Evolutionary conservation across 2,888 invertebrate genomes (phyloP).

Genomic region (Cryptocheilus praepositus): DNA sequence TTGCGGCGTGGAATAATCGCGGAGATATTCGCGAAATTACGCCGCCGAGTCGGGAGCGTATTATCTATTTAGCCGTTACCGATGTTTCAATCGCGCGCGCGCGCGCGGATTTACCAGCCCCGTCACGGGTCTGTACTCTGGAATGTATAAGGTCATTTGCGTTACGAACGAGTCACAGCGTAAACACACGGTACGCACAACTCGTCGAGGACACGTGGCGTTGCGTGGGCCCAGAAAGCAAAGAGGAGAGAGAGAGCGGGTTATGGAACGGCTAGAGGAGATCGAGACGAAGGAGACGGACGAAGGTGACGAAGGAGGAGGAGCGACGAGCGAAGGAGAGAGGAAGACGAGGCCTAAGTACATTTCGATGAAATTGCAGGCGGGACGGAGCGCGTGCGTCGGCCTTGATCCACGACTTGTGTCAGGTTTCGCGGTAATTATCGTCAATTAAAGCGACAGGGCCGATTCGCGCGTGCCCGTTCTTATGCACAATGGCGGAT

Average conservation of each 20-base stretch:
- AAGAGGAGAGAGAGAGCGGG: slow-evolving; percentile 1
- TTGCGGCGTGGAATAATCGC: too few relatives aligned
- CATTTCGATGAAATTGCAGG: slow-evolving; percentile 23
- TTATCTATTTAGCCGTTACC: too few relatives aligned
- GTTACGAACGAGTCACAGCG: slow-evolving; percentile 15
- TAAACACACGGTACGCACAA: slow-evolving; percentile 18
- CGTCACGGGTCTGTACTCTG: slow-evolving; percentile 16
- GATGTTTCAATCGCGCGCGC: neutral
- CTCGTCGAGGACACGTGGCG: slow-evolving; percentile 19
- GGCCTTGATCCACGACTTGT: slow-evolving; percentile 12
- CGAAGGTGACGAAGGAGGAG: slow-evolving; percentile 3
- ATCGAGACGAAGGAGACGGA: neutral
- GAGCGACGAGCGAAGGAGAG: slow-evolving; percentile 12
- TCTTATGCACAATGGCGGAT: slow-evolving; percentile 14
- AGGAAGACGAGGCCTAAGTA: neutral
- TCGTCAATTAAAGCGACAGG: slow-evolving; percentile 16
- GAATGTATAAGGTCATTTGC: slow-evolving; percentile 20
- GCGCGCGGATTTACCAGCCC: neutral
- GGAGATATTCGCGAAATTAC: too few relatives aligned
- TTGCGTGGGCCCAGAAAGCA: neutral
- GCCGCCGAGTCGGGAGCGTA: too few relatives aligned
- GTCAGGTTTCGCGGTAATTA: slow-evolving; percentile 26
- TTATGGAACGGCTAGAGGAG: neutral
- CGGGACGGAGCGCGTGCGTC: neutral
- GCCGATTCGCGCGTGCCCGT: slow-evolving; percentile 10